Conservation (phyloP, 2,888 invertebrate species). For the Ptilodon capucinus region DNA sequence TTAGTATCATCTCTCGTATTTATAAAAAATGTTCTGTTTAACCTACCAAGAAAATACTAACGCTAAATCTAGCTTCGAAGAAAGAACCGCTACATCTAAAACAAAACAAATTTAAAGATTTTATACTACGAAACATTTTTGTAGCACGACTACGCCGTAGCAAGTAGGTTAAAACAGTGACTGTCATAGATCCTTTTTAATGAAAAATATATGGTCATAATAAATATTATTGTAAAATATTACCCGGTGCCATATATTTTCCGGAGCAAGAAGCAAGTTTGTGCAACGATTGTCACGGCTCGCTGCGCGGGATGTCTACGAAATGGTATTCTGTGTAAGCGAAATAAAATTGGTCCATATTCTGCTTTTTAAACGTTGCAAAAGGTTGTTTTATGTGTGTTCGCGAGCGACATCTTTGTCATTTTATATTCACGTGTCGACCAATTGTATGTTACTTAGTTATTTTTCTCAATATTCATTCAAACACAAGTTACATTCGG, state of each 20-base stretch:
- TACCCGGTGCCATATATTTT: slow-evolving; percentile 33
- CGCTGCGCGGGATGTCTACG: slow-evolving; percentile 40
- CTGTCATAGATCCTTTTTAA: slow-evolving; percentile 17
- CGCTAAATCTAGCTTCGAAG: too few species aligned
- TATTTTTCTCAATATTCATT: too few species aligned
- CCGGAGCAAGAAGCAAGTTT: slow-evolving; percentile 35
- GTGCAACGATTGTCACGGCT: slow-evolving; percentile 39
- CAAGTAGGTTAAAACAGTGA: slow-evolving; percentile 15
- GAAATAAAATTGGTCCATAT: slow-evolving; percentile 20
- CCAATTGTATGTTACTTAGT: not conserved
- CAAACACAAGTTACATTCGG: too few species aligned
- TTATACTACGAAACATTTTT: not conserved
- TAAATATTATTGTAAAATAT: slow-evolving; percentile 41
- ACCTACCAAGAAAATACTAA: too few species aligned
- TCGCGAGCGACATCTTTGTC: not conserved
- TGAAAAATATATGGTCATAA: slow-evolving; percentile 31
- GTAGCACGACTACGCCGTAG: slow-evolving; percentile 38
- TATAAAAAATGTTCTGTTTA: too few species aligned
- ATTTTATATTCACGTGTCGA: not conserved
- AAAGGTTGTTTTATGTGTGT: not conserved
- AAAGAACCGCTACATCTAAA: too few species aligned
- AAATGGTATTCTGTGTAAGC: slow-evolving; percentile 38
- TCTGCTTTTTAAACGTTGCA: slow-evolving; percentile 21
- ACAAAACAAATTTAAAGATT: too few species aligned
- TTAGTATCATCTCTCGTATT: too few species aligned